These are phyloP conservation scores for Anniella stebbinsi DNA, from an alignment of 2,797 vertebrate genomes.

Conservation along the genomic window DNA sequence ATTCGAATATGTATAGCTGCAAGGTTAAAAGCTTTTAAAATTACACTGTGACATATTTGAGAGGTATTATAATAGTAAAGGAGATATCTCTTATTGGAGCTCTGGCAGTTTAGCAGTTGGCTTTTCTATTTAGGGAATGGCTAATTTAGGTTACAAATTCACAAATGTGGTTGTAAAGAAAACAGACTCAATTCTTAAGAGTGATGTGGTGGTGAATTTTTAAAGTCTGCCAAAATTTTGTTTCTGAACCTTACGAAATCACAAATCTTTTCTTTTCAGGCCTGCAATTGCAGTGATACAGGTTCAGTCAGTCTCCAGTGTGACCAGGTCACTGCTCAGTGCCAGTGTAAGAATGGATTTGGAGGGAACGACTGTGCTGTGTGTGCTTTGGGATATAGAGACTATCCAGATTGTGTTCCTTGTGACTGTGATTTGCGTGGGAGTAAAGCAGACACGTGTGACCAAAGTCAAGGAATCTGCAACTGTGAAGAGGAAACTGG, in stretches of 20 bases:
- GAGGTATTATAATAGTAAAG: neutral
- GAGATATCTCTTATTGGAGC: neutral
- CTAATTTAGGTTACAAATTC: neutral
- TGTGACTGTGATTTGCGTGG: conserved; percentile 90
- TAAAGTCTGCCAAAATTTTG: neutral
- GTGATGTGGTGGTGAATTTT: neutral
- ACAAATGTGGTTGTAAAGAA: neutral
- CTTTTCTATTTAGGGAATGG: neutral
- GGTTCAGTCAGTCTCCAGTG: conserved; percentile 86
- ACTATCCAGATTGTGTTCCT: conserved; percentile 87
- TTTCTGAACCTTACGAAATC: neutral
- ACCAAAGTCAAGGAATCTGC: conserved; percentile 81
- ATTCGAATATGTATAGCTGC: neutral
- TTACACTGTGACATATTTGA: neutral
- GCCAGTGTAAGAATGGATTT: conserved; percentile 85
- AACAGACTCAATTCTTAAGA: neutral
- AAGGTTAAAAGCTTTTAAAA: neutral
- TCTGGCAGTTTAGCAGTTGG: neutral
- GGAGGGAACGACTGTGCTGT: conserved; percentile 81
- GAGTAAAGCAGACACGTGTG: conserved; percentile 82
- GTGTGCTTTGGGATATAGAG: conserved; percentile 87
- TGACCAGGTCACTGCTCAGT: conserved; percentile 83
- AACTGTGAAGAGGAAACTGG: conserved; percentile 83
- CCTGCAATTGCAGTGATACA: conserved; percentile 84
- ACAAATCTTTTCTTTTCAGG: conserved; percentile 70